Evolutionary conservation across 2,888 invertebrate species (phyloP), one percentile per base, ranked within the genome.

Genomic region (Pristionchus arcanus): DNA sequence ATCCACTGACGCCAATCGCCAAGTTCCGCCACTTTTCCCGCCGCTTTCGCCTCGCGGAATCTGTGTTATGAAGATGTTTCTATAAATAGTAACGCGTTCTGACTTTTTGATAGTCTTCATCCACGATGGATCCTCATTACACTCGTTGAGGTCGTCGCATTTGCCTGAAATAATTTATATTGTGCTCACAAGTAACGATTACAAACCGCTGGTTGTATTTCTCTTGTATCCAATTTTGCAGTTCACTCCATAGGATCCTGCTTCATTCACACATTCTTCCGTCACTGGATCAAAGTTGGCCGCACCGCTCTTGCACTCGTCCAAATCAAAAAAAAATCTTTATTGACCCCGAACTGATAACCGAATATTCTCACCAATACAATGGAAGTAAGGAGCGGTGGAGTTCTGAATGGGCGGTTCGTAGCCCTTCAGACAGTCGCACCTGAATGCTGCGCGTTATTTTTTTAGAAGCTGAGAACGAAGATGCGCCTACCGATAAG

Each of bases 221-320:
- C 84, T 85, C 59, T 5, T 31, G 59, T 85, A 85, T 55, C 84
- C 84, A 16, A 59, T 25, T 21, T 49, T 85, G 59, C 84, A 85
- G 55, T 25, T 28, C 16, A 85, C 59, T 34, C n/a, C 84, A 37
- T 85, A 85, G 59, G 84, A 85, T 85, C 84, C 84, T 3, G 59
- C 59, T 59, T 74, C 63, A 49, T 90, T 71, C 15, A 13, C 37
- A 77, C 90, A 90, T 63, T 89, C 90, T 37, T 90, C 89, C 21
- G 90, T 90, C 21, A 81, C n/a, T 0, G 90, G 90, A 77, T 90
- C 90, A n/a, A 74, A 90, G 37, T 63, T 74, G 15, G 90, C 90
- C 37, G 34, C 77, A 4, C 90, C 90, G 19, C 63, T 66, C 89
- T 63, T 63, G 37, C 89, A 89, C 34, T 89, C 89, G 83, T 89